These are phyloP conservation scores for Onychostruthus taczanowskii DNA, from an alignment of 2,113 vertebrate genomes.

Conservation along the genomic window DNA sequence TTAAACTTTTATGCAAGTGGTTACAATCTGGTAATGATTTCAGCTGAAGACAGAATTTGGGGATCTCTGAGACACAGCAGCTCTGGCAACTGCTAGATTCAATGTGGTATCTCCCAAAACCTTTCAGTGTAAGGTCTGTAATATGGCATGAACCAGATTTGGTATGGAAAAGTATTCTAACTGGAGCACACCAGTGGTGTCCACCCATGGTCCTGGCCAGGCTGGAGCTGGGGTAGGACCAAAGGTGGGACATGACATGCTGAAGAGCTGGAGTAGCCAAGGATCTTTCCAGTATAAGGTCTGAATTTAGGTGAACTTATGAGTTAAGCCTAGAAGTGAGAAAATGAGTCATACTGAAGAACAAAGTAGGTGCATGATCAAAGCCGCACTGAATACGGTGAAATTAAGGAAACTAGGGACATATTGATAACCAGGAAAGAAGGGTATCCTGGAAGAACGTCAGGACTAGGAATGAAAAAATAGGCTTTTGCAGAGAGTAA, in stretches of 20 bases:
- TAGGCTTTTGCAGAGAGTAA: not conserved
- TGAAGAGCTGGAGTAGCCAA: not conserved
- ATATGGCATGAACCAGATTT: not conserved
- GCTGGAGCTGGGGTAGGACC: not conserved
- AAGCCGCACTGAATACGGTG: not conserved
- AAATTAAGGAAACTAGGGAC: not conserved
- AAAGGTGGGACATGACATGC: rapidly evolving
- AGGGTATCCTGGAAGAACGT: not conserved
- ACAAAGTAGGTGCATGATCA: not conserved
- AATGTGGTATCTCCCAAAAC: not conserved
- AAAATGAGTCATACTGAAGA: not conserved
- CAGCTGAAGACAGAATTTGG: not conserved
- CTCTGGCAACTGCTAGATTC: not conserved
- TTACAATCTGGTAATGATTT: not conserved
- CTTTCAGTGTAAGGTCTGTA: not conserved
- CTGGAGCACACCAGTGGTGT: not conserved
- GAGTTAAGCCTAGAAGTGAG: not conserved
- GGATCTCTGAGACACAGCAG: not conserved
- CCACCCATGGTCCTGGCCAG: not conserved
- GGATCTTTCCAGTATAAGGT: not conserved
- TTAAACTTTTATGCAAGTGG: not conserved
- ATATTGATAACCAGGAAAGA: not conserved
- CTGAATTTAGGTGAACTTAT: not conserved
- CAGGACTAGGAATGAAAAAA: not conserved
- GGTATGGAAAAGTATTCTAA: not conserved